Conservation (phyloP, 2,888 invertebrate species). For the Drosophila percnosoma region DNA sequence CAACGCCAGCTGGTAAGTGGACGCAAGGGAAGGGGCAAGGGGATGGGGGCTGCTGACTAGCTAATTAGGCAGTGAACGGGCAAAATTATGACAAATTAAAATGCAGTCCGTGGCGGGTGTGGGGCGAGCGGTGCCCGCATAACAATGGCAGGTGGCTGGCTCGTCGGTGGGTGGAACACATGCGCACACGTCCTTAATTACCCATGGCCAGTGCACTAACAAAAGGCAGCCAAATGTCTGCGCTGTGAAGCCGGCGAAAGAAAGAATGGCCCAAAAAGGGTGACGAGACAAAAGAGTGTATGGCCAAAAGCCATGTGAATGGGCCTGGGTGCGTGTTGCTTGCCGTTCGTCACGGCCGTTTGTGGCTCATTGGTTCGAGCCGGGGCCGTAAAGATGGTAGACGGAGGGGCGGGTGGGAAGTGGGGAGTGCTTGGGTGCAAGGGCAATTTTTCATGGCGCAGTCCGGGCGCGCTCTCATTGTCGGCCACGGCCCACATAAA, state of each 20-base stretch:
- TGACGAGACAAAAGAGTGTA: slow-evolving; percentile 72
- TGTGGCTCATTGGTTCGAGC: slow-evolving; percentile 74
- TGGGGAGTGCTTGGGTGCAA: not conserved
- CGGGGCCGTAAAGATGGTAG: not conserved
- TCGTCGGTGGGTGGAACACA: slow-evolving; percentile 46
- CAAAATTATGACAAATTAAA: slow-evolving; percentile 78
- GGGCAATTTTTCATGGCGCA: slow-evolving; percentile 66
- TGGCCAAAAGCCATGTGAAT: slow-evolving; percentile 17
- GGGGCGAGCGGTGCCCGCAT: slow-evolving; percentile 3
- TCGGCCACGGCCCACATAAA: slow-evolving; percentile 64
- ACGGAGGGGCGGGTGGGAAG: no score
- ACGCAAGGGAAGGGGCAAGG: not conserved
- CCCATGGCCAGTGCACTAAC: slow-evolving; percentile 63
- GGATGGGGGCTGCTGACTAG: slow-evolving; percentile 45
- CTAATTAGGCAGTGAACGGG: slow-evolving; percentile 69
- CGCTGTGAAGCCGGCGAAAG: slow-evolving; percentile 6
- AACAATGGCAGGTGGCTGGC: slow-evolving; percentile 63
- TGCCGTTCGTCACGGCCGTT: slow-evolving; percentile 76
- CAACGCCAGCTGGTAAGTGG: slow-evolving; percentile 20
- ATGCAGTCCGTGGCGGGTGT: slow-evolving; percentile 36
- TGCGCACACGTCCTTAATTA: slow-evolving; percentile 71
- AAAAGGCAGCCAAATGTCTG: slow-evolving; percentile 71
- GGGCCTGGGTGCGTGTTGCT: slow-evolving; percentile 50
- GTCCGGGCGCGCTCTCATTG: slow-evolving; percentile 18
- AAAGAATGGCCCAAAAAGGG: slow-evolving; percentile 55